Evolutionary conservation across 2,888 invertebrate genomes (phyloP).

Genomic region (Lissonota sp.): DNA sequence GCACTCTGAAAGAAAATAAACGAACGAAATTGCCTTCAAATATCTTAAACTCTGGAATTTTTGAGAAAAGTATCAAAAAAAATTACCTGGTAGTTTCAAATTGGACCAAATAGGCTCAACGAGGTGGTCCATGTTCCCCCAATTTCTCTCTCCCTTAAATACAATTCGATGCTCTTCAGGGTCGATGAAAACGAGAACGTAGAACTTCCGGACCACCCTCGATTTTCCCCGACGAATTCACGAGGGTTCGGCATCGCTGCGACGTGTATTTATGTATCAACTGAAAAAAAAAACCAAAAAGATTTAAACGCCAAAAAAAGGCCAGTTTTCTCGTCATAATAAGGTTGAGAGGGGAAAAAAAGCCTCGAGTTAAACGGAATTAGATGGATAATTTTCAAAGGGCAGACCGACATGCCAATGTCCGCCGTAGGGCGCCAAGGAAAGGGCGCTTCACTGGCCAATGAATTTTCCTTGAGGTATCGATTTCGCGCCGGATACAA

Average conservation of each 20-base stretch:
- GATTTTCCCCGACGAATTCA: constrained; percentile 29
- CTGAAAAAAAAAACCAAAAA: constrained; percentile 13
- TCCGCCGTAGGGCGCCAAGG: background rate
- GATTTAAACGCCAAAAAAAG: constrained; percentile 25
- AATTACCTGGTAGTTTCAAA: no score
- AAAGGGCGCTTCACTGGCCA: background rate
- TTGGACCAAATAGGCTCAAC: no score
- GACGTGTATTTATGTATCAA: background rate
- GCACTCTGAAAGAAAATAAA: no score
- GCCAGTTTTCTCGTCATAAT: constrained; percentile 23
- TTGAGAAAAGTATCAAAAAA: no score
- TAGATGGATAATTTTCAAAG: constrained; percentile 62
- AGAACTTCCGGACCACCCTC: constrained; percentile 61
- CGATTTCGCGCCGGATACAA: constrained; percentile 61
- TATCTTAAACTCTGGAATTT: no score
- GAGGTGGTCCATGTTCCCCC: background rate
- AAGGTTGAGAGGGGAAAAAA: constrained; percentile 5
- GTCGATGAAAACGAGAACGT: constrained; percentile 31
- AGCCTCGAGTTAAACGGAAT: constrained; percentile 50
- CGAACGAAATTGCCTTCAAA: no score
- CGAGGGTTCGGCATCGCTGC: background rate
- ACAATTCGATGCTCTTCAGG: constrained; percentile 33
- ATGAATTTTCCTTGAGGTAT: constrained; percentile 51
- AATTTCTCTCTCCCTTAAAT: background rate
- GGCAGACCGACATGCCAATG: constrained; percentile 26